phyloP scores from a whole-genome alignment of 2,797 vertebrate species.

The Rhynchotus rufescens region DNA sequence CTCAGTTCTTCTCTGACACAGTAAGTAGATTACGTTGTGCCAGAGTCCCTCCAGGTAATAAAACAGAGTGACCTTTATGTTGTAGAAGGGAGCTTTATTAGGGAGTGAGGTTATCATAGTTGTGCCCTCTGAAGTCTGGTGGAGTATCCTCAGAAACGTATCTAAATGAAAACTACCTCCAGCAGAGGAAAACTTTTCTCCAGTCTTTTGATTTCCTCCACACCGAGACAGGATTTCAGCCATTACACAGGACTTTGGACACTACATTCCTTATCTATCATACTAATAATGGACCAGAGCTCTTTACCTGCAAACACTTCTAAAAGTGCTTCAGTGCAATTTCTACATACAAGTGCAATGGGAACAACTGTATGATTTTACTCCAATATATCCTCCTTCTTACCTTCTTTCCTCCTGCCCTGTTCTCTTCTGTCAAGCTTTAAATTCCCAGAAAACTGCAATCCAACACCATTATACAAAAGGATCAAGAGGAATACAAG shows the following conservation, averaged over 20 bases:
- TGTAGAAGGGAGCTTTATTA: background rate
- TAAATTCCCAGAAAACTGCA: background rate
- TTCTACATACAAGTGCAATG: background rate
- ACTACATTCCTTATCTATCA: constrained; percentile 34
- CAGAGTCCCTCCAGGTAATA: background rate
- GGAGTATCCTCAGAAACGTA: background rate
- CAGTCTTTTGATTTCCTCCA: background rate
- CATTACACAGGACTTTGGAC: background rate
- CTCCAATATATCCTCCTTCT: background rate
- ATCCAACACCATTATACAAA: background rate
- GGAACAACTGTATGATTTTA: background rate
- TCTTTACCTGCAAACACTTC: constrained; percentile 33
- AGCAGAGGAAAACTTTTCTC: background rate
- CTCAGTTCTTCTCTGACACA: background rate
- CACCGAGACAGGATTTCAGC: background rate
- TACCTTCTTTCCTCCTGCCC: background rate
- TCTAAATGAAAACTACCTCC: background rate
- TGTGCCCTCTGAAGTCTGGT: background rate
- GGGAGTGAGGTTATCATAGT: background rate
- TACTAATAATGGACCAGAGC: constrained; percentile 4
- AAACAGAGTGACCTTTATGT: background rate
- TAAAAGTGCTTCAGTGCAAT: background rate
- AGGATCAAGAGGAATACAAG: background rate
- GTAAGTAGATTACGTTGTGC: background rate
- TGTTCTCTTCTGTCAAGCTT: background rate